Evolutionary conservation across 2,797 vertebrate genomes (phyloP), one percentile per base, ranked within the genome.

Genomic region (Lindbergichthys nudifrons): DNA sequence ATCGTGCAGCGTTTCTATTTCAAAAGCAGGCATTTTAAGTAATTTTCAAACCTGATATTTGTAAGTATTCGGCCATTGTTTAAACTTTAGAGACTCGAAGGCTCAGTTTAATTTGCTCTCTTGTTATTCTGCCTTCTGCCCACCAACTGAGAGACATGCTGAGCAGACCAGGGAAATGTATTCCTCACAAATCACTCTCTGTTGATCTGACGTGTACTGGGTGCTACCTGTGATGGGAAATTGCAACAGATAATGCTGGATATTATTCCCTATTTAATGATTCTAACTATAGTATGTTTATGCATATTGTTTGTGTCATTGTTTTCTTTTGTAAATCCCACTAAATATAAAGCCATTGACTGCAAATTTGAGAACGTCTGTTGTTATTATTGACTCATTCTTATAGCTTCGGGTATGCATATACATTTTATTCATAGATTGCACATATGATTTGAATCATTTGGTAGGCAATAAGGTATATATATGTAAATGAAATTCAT

Each of bases 81-180:
- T n/a, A n/a, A n/a, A n/a, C n/a, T n/a, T n/a, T 56, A 32, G 5
- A 79, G 39, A 60, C 53, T 36, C 2, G 19, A 67, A 73, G 60
- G 68, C 86, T 88, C 69, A 72, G 87, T 70, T 79, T 54, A 21
- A 60, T 54, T 70, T 74, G 75, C 26, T 46, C 65, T 70, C 58
- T 69, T 69, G 47, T 47, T 21, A 60, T 75, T 46, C 64, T 70
- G 74, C 72, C 80, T 87, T 75, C 65, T 73, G 42, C 71, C 65
- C 57, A 73, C 58, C 63, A 82, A 77, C 60, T 50, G 62, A 84
- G 75, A 52, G 47, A 57, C 67, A 62, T 66, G 64, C 71, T 86
- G 81, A 87, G 77, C 85, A 65, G 87, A 88, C 89, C 65, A 30
- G 64, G 89, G 88, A 90, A 88, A 88, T 92, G 90, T 91, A 88